Evolutionary conservation across 2,113 vertebrate genomes (phyloP).

Genomic region (Hassar affinis): DNA sequence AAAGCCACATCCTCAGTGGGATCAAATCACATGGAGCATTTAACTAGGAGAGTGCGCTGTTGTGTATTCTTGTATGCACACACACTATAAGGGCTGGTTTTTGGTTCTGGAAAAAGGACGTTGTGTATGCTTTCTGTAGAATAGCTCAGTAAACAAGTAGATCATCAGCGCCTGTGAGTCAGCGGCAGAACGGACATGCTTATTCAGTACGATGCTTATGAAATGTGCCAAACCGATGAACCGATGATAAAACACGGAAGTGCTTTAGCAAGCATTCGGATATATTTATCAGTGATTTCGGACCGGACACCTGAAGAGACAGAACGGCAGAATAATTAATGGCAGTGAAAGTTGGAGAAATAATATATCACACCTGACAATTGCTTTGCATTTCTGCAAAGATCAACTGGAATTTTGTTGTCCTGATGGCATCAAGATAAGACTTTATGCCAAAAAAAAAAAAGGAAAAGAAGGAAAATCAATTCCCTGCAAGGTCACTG

Average conservation of each 20-base stretch:
- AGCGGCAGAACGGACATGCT: neutral
- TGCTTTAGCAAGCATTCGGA: conserved; percentile 32
- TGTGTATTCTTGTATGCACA: conserved; percentile 30
- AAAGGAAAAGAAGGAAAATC: conserved; percentile 67
- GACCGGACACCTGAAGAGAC: conserved; percentile 27
- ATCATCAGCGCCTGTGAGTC: conserved; percentile 24
- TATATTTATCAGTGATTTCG: conserved; percentile 33
- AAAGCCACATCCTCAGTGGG: conserved; percentile 41
- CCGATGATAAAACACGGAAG: conserved; percentile 26
- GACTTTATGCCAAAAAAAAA: conserved; percentile 65
- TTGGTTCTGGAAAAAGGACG: conserved; percentile 38
- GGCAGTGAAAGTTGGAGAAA: conserved; percentile 52
- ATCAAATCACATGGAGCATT: conserved; percentile 47
- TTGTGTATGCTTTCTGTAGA: conserved; percentile 39
- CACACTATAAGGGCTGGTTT: conserved; percentile 36
- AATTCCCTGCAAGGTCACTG: conserved; percentile 71
- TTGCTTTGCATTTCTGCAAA: neutral
- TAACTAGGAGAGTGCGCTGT: conserved; percentile 14
- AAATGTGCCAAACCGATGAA: conserved; percentile 25
- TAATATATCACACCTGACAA: conserved; percentile 27
- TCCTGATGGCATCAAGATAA: conserved; percentile 61
- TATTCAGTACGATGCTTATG: conserved; percentile 27
- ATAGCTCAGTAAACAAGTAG: conserved; percentile 35
- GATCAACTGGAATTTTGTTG: conserved; percentile 62
- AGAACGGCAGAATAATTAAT: conserved; percentile 14